Conservation (phyloP, 2,888 invertebrate species). For the Netelia melanura region DNA sequence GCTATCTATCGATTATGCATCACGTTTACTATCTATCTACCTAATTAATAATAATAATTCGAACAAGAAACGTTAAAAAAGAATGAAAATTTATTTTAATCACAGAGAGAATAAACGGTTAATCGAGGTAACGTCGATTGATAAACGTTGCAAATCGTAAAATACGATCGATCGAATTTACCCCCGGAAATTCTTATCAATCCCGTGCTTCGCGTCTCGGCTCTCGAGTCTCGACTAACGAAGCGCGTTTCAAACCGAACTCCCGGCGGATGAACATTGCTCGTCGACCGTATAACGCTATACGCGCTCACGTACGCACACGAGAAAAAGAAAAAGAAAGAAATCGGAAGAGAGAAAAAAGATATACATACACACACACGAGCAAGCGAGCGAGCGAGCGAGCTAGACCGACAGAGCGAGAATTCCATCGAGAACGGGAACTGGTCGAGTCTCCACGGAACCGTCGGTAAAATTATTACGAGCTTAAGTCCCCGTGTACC, state of each 20-base stretch:
- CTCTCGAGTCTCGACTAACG: constrained; percentile 58
- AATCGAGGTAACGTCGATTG: not conserved
- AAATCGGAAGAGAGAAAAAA: not conserved
- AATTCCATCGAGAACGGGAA: constrained; percentile 34
- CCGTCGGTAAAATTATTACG: constrained; percentile 74
- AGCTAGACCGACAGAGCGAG: constrained; percentile 9
- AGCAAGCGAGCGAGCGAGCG: not conserved
- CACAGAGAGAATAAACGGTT: no score
- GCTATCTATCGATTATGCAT: no score
- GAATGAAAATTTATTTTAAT: no score
- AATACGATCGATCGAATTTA: constrained; percentile 24
- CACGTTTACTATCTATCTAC: no score
- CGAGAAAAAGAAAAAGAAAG: not conserved
- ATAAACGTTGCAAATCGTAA: not conserved
- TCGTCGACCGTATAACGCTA: constrained; percentile 8
- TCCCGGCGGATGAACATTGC: constrained; percentile 37
- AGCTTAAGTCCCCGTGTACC: constrained; percentile 70
- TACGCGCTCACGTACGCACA: not conserved
- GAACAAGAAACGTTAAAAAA: not conserved
- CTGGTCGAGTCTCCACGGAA: constrained; percentile 51
- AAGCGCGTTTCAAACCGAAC: not conserved
- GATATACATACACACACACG: constrained; percentile 3
- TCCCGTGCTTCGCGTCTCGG: constrained; percentile 19
- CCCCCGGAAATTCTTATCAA: constrained; percentile 22
- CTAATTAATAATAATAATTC: not conserved